A percentile compares a stretch with the other conserved stretches of the same genome.
Evolutionary conservation across 2,113 vertebrate species (phyloP).

Genomic region (Erythrocebus patas): DNA sequence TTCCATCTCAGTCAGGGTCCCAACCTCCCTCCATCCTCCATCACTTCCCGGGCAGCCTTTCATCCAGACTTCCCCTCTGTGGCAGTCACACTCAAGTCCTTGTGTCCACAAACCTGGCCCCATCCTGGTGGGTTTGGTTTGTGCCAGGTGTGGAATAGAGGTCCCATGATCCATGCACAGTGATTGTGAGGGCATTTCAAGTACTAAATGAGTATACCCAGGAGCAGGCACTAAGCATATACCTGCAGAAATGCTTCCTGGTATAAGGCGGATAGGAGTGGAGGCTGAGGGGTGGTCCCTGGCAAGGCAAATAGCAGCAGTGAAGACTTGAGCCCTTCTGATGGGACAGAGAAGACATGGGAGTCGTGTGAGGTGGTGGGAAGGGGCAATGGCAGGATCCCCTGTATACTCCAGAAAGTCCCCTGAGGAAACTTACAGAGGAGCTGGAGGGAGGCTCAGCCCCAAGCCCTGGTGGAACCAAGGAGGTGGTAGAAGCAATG

Average conservation of each 20-base stretch:
- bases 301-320: background rate
- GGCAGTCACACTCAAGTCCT: background rate
- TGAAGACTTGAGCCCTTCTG: background rate
- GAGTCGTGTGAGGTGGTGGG: background rate
- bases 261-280: no score
- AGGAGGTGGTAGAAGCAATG: fast-evolving
- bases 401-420: background rate
- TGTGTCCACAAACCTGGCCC: background rate
- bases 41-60: background rate
- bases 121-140: background rate
- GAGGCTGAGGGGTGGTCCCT: no score
- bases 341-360: background rate
- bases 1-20: background rate
- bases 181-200: no score
- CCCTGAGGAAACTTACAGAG: background rate
- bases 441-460: background rate
- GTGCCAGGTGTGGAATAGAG: background rate
- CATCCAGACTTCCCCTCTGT: background rate
- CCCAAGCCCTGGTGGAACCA: background rate
- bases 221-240: background rate
- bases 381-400: background rate
- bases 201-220: background rate
- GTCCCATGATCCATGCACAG: background rate
- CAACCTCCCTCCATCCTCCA: background rate
- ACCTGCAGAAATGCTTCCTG: background rate